phyloP scores from a whole-genome alignment of 2,113 vertebrate genomes.

The Eubucco bourcierii region DNA sequence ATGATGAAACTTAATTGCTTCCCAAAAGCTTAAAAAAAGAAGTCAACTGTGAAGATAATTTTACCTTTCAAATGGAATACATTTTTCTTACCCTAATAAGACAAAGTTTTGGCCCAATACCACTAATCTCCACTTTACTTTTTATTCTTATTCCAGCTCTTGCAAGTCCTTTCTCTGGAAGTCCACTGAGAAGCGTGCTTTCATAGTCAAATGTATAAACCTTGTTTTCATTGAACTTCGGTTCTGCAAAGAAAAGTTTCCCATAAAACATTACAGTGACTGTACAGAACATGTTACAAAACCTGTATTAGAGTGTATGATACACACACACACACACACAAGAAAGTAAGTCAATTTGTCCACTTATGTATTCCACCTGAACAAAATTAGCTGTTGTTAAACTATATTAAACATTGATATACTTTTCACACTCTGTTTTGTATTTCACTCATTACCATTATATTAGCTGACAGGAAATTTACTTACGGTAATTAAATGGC shows the following conservation, averaged over 20 bases:
- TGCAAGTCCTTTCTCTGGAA: slow-evolving; percentile 49
- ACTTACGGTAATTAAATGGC: slow-evolving; percentile 63
- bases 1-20: slow-evolving; percentile 68
- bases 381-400: slow-evolving; percentile 45
- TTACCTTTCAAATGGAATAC: slow-evolving; percentile 56
- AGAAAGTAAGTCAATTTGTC: no score
- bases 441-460: slow-evolving; percentile 51
- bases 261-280: slow-evolving; percentile 28
- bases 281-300: slow-evolving; percentile 3
- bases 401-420: slow-evolving; percentile 40
- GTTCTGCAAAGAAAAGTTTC: slow-evolving; percentile 62
- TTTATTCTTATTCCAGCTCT: slow-evolving; percentile 68
- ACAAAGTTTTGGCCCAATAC: slow-evolving; percentile 60
- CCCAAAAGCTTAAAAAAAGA: slow-evolving; percentile 49
- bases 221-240: slow-evolving; percentile 38
- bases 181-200: slow-evolving; percentile 44
- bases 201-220: slow-evolving; percentile 64
- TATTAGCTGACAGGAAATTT: slow-evolving; percentile 41
- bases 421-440: slow-evolving; percentile 31
- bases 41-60: slow-evolving; percentile 44
- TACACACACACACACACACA: no score
- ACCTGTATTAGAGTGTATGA: neutral
- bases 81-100: slow-evolving; percentile 72
- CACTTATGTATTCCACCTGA: slow-evolving; percentile 26
- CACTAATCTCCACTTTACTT: slow-evolving; percentile 68